phyloP scores from a whole-genome alignment of 2,888 invertebrate species.

The Choreutis nemorana region DNA sequence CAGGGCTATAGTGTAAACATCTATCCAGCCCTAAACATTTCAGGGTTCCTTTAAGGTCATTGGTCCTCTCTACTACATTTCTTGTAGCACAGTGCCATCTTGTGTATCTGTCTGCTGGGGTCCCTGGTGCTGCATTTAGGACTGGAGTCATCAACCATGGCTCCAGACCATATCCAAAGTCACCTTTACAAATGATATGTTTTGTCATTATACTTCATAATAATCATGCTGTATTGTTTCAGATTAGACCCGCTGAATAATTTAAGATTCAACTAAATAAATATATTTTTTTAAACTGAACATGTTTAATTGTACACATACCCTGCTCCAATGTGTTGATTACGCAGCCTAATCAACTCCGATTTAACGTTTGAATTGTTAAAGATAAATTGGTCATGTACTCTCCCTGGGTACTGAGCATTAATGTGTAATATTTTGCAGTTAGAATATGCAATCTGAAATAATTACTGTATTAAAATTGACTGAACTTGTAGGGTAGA shows the following conservation, averaged over 20 bases:
- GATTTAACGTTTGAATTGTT: too few species aligned
- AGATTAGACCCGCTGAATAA: too few species aligned
- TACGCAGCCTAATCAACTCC: too few species aligned
- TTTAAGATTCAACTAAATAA: too few species aligned
- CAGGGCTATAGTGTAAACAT: slow-evolving; percentile 4
- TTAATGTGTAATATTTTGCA: slow-evolving; percentile 1
- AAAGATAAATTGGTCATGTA: slow-evolving; percentile 2
- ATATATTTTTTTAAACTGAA: too few species aligned
- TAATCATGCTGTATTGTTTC: too few species aligned
- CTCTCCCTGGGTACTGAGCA: neutral
- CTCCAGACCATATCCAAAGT: slow-evolving; percentile 8
- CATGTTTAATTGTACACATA: too few species aligned
- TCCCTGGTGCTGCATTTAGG: slow-evolving; percentile 4
- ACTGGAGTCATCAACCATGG: slow-evolving; percentile 9
- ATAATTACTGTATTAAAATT: neutral
- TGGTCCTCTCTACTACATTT: slow-evolving; percentile 7
- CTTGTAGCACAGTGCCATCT: slow-evolving; percentile 8
- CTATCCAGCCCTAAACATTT: slow-evolving; percentile 5
- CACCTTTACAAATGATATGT: too few species aligned
- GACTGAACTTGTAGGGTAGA: too few species aligned
- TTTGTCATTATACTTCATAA: too few species aligned
- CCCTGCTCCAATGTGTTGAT: too few species aligned
- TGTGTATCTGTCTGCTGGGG: slow-evolving; percentile 4
- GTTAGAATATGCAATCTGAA: neutral
- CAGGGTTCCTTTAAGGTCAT: slow-evolving; percentile 9